Percentiles rank a stretch among this genome's conserved stretches.
Evolutionary conservation across 2,113 vertebrate species (phyloP).

Genomic region (Clarias macrocephalus): DNA sequence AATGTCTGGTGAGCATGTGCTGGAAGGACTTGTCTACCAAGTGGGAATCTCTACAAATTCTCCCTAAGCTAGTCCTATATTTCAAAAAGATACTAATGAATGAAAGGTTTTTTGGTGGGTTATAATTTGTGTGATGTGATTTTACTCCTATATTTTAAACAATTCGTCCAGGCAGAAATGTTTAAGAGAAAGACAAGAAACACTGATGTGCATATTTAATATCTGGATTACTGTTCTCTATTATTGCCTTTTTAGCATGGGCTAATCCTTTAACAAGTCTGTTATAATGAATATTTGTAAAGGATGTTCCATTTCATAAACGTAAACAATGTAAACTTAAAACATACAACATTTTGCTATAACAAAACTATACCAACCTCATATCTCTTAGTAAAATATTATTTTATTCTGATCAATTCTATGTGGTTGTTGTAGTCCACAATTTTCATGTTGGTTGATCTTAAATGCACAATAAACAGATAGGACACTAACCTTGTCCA

Average conservation of each 20-base stretch:
- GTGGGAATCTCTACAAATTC: not conserved
- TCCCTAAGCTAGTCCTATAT: not conserved
- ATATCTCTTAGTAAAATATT: not conserved
- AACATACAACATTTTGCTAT: not conserved
- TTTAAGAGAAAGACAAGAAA: not conserved
- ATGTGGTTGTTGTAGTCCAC: not conserved
- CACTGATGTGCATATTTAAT: not conserved
- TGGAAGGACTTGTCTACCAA: not conserved
- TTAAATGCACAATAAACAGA: not conserved
- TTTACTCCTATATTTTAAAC: not conserved
- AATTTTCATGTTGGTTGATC: not conserved
- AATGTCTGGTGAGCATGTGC: not conserved
- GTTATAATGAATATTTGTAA: not conserved
- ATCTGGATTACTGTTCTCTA: not conserved
- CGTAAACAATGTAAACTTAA: not conserved
- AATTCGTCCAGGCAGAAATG: not conserved
- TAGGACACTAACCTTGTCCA: constrained; percentile 67
- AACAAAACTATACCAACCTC: not conserved
- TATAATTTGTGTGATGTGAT: not conserved
- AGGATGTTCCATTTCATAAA: not conserved
- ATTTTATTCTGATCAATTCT: not conserved
- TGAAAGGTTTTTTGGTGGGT: not conserved
- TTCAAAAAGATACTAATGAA: not conserved
- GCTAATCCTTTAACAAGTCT: not conserved
- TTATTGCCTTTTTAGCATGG: not conserved